These are phyloP conservation scores for Bucorvus abyssinicus DNA, from an alignment of 2,797 vertebrate genomes.

Conservation along the genomic window DNA sequence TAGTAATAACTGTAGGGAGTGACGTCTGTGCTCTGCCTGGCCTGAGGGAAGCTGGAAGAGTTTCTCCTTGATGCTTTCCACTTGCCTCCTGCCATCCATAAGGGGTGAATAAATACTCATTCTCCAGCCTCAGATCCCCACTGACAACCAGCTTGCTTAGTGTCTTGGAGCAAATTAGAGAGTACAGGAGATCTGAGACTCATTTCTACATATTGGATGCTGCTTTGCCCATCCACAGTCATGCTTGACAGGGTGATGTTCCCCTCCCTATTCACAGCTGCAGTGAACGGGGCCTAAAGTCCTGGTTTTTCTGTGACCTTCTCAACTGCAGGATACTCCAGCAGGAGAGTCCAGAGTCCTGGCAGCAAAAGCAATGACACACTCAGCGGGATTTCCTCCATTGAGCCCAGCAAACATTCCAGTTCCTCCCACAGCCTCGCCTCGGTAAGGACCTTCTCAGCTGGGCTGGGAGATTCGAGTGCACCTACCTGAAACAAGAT, in stretches of 20 bases:
- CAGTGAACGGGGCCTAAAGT: not conserved
- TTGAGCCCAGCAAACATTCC: slow-evolving; percentile 94
- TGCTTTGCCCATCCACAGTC: not conserved
- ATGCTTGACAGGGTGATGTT: not conserved
- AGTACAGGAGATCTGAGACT: not conserved
- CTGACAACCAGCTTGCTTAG: not conserved
- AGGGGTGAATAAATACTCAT: not conserved
- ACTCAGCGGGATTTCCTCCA: slow-evolving; percentile 92
- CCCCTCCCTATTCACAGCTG: not conserved
- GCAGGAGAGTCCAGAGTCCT: slow-evolving; percentile 90
- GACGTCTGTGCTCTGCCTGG: fast-evolving
- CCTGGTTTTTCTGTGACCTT: not conserved
- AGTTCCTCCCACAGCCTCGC: slow-evolving; percentile 93
- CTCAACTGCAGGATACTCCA: slow-evolving; percentile 75
- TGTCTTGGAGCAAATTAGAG: not conserved
- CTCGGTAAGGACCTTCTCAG: slow-evolving; percentile 78
- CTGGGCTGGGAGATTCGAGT: not conserved
- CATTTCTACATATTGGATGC: not conserved
- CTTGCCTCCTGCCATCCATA: not conserved
- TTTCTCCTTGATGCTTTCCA: not conserved
- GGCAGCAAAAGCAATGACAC: slow-evolving; percentile 95
- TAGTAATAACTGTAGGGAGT: not conserved
- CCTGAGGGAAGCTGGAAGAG: not conserved
- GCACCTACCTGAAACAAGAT: not conserved
- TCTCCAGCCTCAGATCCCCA: not conserved